Percentiles rank a stretch among this genome's conserved stretches.
phyloP scores from a whole-genome alignment of 2,888 invertebrate species.

The Machimus rusticus region DNA sequence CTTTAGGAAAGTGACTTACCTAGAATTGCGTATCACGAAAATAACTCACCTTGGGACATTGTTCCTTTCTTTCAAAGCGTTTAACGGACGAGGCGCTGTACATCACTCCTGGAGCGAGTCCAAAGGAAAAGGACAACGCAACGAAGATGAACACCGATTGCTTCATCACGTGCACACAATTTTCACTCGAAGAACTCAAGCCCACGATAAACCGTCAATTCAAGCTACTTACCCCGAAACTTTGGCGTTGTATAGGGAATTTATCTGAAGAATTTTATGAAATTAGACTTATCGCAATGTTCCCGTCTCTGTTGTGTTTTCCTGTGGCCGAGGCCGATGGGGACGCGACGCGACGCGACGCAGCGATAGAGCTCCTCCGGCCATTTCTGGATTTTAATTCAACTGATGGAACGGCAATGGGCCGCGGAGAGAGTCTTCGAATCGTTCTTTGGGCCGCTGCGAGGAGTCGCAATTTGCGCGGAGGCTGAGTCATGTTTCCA shows the following conservation, averaged over 20 bases:
- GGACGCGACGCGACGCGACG: neutral
- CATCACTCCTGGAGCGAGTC: conserved; percentile 45
- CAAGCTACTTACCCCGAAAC: neutral
- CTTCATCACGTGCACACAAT: neutral
- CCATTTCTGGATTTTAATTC: conserved; percentile 23
- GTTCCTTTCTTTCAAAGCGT: conserved; percentile 48
- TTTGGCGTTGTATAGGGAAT: neutral
- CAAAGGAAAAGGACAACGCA: neutral
- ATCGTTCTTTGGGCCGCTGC: neutral
- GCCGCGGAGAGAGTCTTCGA: neutral
- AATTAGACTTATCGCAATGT: conserved; percentile 18
- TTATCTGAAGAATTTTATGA: conserved; percentile 7
- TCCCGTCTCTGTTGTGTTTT: conserved; percentile 16
- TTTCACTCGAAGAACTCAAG: neutral
- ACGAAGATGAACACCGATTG: neutral
- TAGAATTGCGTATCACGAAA: too few species aligned
- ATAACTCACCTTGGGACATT: conserved; percentile 50
- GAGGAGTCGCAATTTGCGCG: neutral
- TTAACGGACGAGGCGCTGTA: conserved; percentile 49
- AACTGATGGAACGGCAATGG: neutral
- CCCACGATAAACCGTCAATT: neutral
- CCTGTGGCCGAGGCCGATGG: neutral
- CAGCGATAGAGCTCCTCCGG: neutral
- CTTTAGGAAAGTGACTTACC: neutral
- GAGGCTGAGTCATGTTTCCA: conserved; percentile 29